These are phyloP conservation scores for Heliconius ethilla DNA, from an alignment of 2,888 invertebrate species.

Conservation along the genomic window DNA sequence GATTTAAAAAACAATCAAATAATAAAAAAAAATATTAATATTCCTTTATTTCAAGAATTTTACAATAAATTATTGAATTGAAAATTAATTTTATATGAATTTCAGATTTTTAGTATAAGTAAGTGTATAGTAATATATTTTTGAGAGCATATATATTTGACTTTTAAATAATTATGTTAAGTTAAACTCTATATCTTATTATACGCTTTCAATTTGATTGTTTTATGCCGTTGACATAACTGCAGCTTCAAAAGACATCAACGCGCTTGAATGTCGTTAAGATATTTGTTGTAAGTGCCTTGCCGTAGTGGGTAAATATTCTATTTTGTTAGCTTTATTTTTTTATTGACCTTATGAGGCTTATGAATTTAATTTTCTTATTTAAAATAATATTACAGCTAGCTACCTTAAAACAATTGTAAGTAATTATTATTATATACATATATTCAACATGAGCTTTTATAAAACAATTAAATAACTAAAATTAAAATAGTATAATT, in stretches of 20 bases:
- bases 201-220: conserved; percentile 7
- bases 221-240: conserved; percentile 18
- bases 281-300: conserved; percentile 13
- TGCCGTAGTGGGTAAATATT: conserved; percentile 8
- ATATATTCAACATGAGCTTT: neutral
- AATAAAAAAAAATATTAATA: too few relatives aligned
- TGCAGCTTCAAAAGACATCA: conserved; percentile 53
- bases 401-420: neutral
- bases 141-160: neutral
- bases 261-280: conserved; percentile 47
- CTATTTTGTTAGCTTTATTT: neutral
- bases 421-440: neutral
- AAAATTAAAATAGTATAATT: conserved; percentile 19
- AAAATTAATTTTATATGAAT: neutral
- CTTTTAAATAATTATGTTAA: neutral
- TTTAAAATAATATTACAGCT: neutral
- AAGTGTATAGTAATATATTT: too few relatives aligned
- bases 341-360: neutral
- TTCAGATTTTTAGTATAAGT: too few relatives aligned
- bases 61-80: neutral
- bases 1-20: too few relatives aligned
- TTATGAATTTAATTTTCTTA: neutral
- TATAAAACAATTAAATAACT: conserved; percentile 6
- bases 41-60: neutral
- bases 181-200: neutral